phyloP scores from a whole-genome alignment of 2,113 vertebrate species.

The Oxyruncus cristatus region DNA sequence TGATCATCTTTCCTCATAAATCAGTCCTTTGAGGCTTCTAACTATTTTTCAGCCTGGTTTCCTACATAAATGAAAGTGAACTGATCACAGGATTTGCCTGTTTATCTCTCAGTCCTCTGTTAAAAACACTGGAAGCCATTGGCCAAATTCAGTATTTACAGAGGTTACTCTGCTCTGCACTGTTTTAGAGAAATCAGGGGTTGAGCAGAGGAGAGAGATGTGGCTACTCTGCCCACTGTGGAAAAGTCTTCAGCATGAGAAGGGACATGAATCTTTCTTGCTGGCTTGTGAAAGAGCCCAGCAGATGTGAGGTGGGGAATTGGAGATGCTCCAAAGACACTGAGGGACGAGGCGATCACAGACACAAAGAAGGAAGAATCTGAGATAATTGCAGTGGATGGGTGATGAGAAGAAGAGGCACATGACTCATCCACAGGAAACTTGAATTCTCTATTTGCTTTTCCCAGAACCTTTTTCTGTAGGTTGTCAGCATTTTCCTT shows the following conservation, averaged over 20 bases:
- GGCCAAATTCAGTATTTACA: background rate
- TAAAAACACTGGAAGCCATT: background rate
- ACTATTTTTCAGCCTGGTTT: background rate
- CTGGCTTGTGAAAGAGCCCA: background rate
- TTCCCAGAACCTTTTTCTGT: background rate
- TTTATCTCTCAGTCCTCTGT: background rate
- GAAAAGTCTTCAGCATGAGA: background rate
- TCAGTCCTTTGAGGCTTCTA: background rate
- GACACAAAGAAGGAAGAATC: background rate
- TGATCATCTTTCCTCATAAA: slow-evolving; percentile 32
- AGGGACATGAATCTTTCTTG: background rate
- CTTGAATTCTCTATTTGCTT: background rate
- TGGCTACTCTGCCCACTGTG: background rate
- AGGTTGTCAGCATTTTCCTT: background rate
- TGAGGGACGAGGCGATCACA: rapidly evolving
- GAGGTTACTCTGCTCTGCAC: background rate
- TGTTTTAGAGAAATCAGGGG: background rate
- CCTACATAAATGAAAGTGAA: background rate
- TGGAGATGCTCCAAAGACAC: background rate
- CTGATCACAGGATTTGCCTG: background rate
- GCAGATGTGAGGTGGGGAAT: background rate
- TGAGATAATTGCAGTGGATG: background rate
- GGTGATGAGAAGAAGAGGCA: background rate
- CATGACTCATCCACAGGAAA: background rate
- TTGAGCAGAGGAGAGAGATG: background rate